phyloP scores from a whole-genome alignment of 2,797 vertebrate genomes.

The Silurus aristotelis region DNA sequence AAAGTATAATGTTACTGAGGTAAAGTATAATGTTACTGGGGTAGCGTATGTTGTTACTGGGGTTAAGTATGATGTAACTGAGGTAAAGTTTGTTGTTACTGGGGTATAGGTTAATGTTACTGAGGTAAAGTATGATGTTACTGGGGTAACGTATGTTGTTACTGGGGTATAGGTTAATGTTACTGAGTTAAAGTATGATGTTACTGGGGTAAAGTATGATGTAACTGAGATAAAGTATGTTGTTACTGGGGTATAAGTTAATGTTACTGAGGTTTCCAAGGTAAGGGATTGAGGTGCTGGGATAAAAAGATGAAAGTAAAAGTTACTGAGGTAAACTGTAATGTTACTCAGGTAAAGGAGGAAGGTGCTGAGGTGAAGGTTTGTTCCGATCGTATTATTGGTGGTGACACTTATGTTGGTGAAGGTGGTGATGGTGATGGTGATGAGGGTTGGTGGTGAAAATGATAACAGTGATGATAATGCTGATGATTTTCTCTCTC shows the following conservation, averaged over 20 bases:
- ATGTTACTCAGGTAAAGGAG: too few relatives aligned
- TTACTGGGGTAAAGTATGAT: background rate
- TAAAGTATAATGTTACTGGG: background rate
- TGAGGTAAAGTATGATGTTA: background rate
- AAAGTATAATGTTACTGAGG: background rate
- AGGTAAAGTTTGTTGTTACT: background rate
- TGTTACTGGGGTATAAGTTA: background rate
- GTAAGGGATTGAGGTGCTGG: background rate
- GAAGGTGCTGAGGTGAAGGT: background rate
- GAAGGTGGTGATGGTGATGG: background rate
- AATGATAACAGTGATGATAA: background rate
- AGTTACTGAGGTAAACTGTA: too few relatives aligned
- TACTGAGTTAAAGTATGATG: background rate
- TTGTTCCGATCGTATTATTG: background rate
- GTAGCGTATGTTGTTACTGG: background rate
- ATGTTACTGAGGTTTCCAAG: too few relatives aligned
- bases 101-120: background rate
- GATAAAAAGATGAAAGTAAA: background rate
- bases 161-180: too few relatives aligned
- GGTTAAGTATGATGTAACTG: background rate
- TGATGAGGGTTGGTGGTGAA: background rate
- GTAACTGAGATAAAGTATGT: background rate
- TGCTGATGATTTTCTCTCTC: conserved; percentile 2
- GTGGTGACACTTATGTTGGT: background rate
- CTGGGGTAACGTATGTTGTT: background rate